phyloP scores from a whole-genome alignment of 2,113 vertebrate genomes.

The Paramormyrops kingsleyae region DNA sequence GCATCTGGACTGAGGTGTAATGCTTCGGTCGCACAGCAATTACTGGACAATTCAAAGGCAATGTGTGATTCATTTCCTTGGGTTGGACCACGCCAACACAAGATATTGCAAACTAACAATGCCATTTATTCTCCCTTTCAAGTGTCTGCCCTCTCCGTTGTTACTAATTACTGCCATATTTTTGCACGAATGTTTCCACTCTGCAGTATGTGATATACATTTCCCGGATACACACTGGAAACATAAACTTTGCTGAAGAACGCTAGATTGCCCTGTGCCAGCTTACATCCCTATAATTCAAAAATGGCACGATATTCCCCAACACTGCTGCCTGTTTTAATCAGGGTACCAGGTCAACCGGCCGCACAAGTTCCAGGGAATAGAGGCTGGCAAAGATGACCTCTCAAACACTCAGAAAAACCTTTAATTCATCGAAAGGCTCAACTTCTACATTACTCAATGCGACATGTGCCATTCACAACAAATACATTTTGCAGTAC shows the following conservation, averaged over 20 bases:
- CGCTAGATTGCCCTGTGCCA: not conserved
- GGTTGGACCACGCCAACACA: slow-evolving; percentile 4
- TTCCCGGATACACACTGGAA: not conserved
- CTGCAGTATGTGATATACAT: not conserved
- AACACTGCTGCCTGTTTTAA: not conserved
- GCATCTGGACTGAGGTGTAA: slow-evolving; percentile 22
- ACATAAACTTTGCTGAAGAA: slow-evolving; percentile 3
- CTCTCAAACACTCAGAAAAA: not conserved
- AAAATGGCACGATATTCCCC: not conserved
- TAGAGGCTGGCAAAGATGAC: not conserved
- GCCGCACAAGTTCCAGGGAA: not conserved
- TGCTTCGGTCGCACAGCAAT: slow-evolving; percentile 10
- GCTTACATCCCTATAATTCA: not conserved
- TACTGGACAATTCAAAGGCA: slow-evolving; percentile 22
- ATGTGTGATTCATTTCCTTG: slow-evolving; percentile 25
- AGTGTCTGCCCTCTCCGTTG: not conserved
- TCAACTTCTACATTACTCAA: not conserved
- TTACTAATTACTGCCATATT: slow-evolving; percentile 23
- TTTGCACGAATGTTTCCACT: not conserved
- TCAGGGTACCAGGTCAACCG: not conserved
- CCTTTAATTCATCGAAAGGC: not conserved
- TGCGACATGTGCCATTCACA: not conserved
- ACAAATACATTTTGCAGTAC: not conserved
- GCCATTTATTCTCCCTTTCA: slow-evolving; percentile 16
- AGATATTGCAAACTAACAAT: slow-evolving; percentile 12